Evolutionary conservation across 2,888 invertebrate genomes (phyloP).

Genomic region (Nemoura dubitans): DNA sequence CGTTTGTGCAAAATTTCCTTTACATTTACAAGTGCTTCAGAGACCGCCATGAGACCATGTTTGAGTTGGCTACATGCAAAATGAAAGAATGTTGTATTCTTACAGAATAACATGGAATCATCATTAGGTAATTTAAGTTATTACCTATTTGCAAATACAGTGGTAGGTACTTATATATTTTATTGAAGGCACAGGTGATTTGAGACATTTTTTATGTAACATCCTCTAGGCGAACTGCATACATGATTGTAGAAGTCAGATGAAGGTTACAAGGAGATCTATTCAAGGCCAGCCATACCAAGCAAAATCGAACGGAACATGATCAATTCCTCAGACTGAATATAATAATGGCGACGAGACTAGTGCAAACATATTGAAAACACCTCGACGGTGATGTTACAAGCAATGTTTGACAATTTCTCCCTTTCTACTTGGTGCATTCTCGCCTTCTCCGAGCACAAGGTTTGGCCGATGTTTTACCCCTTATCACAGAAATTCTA

Average conservation of each 20-base stretch:
- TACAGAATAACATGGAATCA: too few relatives aligned
- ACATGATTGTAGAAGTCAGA: background rate
- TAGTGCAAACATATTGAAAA: background rate
- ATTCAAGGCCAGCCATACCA: background rate
- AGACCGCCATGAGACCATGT: too few relatives aligned
- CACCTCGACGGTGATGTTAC: background rate
- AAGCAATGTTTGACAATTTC: background rate
- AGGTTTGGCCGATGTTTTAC: too few relatives aligned
- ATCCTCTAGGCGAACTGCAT: background rate
- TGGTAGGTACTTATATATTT: background rate
- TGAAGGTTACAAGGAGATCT: constrained; percentile 1
- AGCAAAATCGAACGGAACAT: background rate
- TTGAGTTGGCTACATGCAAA: too few relatives aligned
- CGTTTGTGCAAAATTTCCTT: too few relatives aligned
- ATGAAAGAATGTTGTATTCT: too few relatives aligned
- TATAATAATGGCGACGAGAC: background rate
- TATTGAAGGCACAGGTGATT: background rate
- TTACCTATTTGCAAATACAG: too few relatives aligned
- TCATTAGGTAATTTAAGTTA: too few relatives aligned
- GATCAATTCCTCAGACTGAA: background rate
- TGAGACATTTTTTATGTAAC: constrained; percentile 2
- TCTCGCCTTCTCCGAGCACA: too few relatives aligned
- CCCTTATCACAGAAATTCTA: too few relatives aligned
- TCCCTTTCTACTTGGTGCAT: background rate
- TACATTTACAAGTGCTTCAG: too few relatives aligned